Conservation (phyloP, 2,113 vertebrate species). For the Tenrec ecaudatus region DNA sequence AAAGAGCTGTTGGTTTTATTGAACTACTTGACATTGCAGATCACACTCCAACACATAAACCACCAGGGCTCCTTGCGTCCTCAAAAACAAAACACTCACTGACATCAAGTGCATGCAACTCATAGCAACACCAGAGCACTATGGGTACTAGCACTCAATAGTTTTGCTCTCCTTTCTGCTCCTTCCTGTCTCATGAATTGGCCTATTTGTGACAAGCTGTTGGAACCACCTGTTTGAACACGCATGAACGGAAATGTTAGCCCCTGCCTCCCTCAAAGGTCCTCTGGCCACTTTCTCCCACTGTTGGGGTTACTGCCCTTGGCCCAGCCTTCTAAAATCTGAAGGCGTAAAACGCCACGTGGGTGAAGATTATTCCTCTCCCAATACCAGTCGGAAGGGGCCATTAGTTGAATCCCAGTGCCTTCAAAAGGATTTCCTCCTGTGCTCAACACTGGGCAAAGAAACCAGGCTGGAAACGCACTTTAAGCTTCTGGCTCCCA, state of each 20-base stretch:
- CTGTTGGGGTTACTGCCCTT: background rate
- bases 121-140: too few relatives aligned
- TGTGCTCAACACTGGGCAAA: background rate
- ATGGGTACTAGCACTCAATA: too few relatives aligned
- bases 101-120: too few relatives aligned
- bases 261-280: constrained; percentile 43
- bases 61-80: too few relatives aligned
- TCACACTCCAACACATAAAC: too few relatives aligned
- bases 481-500: constrained; percentile 2
- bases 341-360: background rate
- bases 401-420: constrained; percentile 31
- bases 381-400: background rate
- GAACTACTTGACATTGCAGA: too few relatives aligned
- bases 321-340: constrained; percentile 18
- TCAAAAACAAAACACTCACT: too few relatives aligned
- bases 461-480: background rate
- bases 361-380: background rate
- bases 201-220: too few relatives aligned
- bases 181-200: too few relatives aligned
- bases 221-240: too few relatives aligned
- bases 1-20: too few relatives aligned
- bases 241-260: background rate
- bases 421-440: constrained; percentile 4
- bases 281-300: constrained; percentile 47
- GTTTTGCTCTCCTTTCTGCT: too few relatives aligned